A percentile compares a stretch with the other conserved stretches of the same genome.
Conservation (phyloP, 2,797 vertebrate species). For the Euphonia xanthogaster region DNA sequence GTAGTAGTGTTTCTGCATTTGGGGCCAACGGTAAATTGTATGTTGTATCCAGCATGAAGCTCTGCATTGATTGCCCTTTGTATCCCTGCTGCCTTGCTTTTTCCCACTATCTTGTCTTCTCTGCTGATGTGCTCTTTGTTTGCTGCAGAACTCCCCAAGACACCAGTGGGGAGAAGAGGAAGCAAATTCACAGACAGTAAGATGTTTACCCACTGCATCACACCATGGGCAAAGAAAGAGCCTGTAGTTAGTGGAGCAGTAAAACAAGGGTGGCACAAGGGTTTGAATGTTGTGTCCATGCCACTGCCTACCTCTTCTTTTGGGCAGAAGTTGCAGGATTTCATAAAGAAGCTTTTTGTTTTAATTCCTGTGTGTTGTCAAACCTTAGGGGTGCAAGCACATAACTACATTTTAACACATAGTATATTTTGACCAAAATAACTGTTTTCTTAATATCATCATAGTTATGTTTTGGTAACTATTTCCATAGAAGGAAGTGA, state of each 20-base stretch:
- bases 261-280: neutral
- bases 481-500: neutral
- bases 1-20: neutral
- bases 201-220: slow-evolving; percentile 1
- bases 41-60: neutral
- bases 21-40: neutral
- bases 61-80: neutral
- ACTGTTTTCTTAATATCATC: neutral
- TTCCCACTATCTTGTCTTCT: neutral
- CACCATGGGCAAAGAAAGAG: neutral
- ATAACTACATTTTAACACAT: neutral
- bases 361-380: neutral
- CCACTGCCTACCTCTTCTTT: neutral
- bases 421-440: neutral
- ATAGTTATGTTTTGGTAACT: neutral
- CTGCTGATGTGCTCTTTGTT: slow-evolving; percentile 58
- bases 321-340: neutral
- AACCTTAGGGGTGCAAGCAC: neutral
- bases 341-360: neutral
- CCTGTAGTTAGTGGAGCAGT: neutral
- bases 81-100: neutral
- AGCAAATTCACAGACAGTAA: slow-evolving; percentile 81
- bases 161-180: slow-evolving; percentile 86
- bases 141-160: slow-evolving; percentile 81
- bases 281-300: neutral